Base-by-base conservation (phyloP, 1,140 invertebrate genomes). In the Limonius californicus region DNA sequence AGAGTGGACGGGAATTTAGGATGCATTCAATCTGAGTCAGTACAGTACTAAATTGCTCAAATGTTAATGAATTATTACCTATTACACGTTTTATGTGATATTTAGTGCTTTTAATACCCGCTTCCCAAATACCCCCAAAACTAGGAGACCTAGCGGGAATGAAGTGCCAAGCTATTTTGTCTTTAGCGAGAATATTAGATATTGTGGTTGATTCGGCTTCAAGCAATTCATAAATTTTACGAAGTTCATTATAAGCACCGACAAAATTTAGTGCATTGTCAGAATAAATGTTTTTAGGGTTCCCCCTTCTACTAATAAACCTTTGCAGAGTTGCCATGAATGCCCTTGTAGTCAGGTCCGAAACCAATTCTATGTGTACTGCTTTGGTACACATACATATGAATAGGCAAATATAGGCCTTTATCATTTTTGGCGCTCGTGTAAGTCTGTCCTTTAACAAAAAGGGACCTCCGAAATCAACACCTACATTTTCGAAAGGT, bases 171-270 rank as follows among this genome's bases (percentile, higher is more conserved):
- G n/a, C n/a, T n/a, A n/a, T n/a, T n/a, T n/a, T n/a, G n/a, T n/a
- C n/a, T n/a, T n/a, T n/a, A n/a, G n/a, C n/a, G n/a, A n/a, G n/a
- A n/a, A n/a, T n/a, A n/a, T n/a, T n/a, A n/a, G n/a, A n/a, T n/a
- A n/a, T n/a, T n/a, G n/a, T n/a, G n/a, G n/a, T n/a, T n/a, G n/a
- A n/a, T n/a, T n/a, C n/a, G n/a, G n/a, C n/a, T n/a, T n/a, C n/a
- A n/a, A n/a, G n/a, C n/a, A n/a, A n/a, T n/a, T n/a, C n/a, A n/a
- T n/a, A n/a, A n/a, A n/a, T n/a, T n/a, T n/a, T n/a, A n/a, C n/a
- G n/a, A n/a, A 70, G 8, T 62, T 59, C 59, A 67, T 69, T 45
- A 59, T 39, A 6, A 6, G 27, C 27, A 6, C 27, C 27, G 11
- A 32, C 4, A 32, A 32, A 32, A 32, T 32, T 32, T 6, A 11